phyloP scores from a whole-genome alignment of 2,797 vertebrate genomes.

The Picus viridis region DNA sequence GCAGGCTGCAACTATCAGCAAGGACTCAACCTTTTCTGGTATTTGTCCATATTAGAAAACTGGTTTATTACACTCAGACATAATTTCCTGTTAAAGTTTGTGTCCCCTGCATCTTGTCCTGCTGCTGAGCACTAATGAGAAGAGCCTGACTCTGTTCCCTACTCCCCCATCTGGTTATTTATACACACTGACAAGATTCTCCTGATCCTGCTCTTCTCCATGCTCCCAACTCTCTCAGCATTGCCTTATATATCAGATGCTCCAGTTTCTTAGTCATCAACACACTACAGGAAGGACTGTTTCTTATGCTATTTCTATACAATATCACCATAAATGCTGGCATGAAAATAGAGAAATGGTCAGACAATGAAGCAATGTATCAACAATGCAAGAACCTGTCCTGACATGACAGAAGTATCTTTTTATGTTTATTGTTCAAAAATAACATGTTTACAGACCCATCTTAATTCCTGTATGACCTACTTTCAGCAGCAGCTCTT shows the following conservation, averaged over 20 bases:
- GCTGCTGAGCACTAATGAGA: fast-evolving
- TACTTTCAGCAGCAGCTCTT: constrained; percentile 3
- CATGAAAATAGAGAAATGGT: neutral
- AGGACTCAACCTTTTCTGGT: neutral
- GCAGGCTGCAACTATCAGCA: neutral
- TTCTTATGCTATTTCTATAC: neutral
- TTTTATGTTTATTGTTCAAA: neutral
- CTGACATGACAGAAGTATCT: neutral
- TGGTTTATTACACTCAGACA: neutral
- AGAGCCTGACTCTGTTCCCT: neutral
- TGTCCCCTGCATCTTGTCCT: neutral
- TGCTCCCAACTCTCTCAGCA: neutral
- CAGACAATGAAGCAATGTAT: neutral
- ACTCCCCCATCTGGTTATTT: neutral
- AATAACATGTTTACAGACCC: neutral
- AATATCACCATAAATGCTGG: neutral
- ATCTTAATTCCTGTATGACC: neutral
- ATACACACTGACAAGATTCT: neutral
- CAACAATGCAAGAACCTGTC: neutral
- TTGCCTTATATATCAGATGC: neutral
- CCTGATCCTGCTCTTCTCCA: neutral
- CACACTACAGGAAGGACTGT: neutral
- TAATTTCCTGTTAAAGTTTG: neutral
- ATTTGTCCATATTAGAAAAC: neutral
- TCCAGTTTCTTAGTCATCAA: neutral